A percentile compares a stretch with the other conserved stretches of the same genome.
Evolutionary conservation across 30 jellyfish, hydroid and myxozoan species (phyloP).

Genomic region (Nemopilema nomurai): DNA sequence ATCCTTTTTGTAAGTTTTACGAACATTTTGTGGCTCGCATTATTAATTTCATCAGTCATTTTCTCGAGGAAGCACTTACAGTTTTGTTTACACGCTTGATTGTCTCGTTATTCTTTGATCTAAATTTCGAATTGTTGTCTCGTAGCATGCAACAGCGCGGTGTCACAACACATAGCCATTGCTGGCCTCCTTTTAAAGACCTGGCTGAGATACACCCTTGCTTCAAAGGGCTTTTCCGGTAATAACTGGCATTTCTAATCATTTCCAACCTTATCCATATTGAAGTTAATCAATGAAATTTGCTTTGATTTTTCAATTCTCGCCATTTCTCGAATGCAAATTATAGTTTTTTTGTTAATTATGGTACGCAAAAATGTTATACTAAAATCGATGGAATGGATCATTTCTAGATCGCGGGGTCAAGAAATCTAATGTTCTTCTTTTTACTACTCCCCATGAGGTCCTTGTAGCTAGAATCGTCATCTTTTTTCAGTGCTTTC

Average conservation of each 20-base stretch:
- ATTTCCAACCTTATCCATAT: neutral
- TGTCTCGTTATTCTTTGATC: neutral
- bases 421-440: too few relatives aligned
- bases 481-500: too few relatives aligned
- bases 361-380: too few relatives aligned
- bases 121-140: too few relatives aligned
- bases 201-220: conserved; percentile 54
- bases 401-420: too few relatives aligned
- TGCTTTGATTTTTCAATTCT: too few relatives aligned
- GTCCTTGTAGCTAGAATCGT: too few relatives aligned
- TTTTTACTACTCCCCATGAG: too few relatives aligned
- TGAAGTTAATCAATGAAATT: neutral
- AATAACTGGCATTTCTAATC: neutral
- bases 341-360: too few relatives aligned
- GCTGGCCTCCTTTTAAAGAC: conserved; percentile 76
- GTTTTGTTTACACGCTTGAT: neutral
- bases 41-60: neutral
- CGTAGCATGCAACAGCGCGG: conserved; percentile 52
- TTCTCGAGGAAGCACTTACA: neutral
- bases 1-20: neutral
- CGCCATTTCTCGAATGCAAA: too few relatives aligned
- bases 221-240: conserved; percentile 51
- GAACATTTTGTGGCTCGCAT: neutral
- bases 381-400: too few relatives aligned
- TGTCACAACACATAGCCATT: conserved; percentile 31